Conservation (phyloP, 2,888 invertebrate species). For the Scaeva pyrastri region DNA sequence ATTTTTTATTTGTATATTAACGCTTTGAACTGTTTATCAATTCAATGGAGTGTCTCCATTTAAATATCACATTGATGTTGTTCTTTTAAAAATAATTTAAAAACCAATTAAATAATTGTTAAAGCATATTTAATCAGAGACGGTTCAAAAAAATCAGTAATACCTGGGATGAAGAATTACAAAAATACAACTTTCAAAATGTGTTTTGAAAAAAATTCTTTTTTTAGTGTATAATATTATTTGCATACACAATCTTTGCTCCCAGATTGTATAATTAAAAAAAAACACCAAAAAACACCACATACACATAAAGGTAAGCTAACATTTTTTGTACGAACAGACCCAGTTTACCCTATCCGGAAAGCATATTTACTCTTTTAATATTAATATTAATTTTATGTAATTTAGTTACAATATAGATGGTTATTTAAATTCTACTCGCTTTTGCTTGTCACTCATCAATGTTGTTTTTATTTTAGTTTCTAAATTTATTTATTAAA, state of each 20-base stretch:
- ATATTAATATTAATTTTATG: no score
- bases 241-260: constrained; percentile 40
- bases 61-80: constrained; percentile 48
- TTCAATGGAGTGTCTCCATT: constrained; percentile 30
- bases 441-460: no score
- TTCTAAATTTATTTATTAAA: no score
- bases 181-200: constrained; percentile 18
- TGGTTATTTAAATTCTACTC: no score
- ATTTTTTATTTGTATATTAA: neutral
- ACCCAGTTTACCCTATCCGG: constrained; percentile 16
- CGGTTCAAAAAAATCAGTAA: constrained; percentile 10
- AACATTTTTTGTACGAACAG: no score
- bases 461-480: no score
- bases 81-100: constrained; percentile 9
- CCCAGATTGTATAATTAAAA: constrained; percentile 36
- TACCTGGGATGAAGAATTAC: neutral
- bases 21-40: neutral
- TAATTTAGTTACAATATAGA: no score
- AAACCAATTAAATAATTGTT: no score
- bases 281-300: neutral
- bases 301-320: neutral
- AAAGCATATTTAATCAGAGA: constrained; percentile 13
- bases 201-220: neutral
- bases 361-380: no score
- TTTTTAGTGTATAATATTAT: neutral